Conservation (phyloP, 1,140 invertebrate species). For the Brachionus koreanus region DNA sequence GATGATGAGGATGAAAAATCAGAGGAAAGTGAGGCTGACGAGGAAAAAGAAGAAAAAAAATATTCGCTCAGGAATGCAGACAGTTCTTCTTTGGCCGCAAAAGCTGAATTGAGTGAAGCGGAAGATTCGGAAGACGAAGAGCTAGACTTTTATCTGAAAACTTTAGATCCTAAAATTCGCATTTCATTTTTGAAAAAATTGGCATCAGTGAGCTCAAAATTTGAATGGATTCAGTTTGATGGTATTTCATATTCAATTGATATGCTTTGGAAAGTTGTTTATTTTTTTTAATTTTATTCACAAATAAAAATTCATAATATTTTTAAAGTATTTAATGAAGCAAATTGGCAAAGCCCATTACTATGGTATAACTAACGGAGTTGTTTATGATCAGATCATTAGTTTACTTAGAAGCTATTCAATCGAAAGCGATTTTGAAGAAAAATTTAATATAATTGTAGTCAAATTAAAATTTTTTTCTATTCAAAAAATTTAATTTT, state of each 20-base stretch:
- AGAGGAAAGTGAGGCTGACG: background rate
- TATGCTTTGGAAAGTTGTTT: background rate
- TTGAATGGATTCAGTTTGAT: slow-evolving; percentile 21
- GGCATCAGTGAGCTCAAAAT: background rate
- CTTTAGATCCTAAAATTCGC: background rate
- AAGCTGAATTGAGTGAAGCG: background rate
- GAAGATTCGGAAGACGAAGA: background rate
- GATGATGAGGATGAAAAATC: background rate
- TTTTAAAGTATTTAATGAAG: background rate
- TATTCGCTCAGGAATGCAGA: background rate
- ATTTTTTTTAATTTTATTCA: background rate
- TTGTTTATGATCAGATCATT: background rate
- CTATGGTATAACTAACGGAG: background rate
- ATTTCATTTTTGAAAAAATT: background rate
- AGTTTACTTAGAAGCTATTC: background rate
- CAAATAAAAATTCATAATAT: background rate
- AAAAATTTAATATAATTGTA: slow-evolving; percentile 2
- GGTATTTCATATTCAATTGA: background rate
- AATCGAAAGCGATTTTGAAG: background rate
- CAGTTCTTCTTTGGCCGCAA: background rate
- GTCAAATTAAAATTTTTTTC: background rate
- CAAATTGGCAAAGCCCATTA: background rate
- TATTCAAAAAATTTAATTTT: background rate
- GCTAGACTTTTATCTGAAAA: background rate
- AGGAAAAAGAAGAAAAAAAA: background rate